Evolutionary conservation across 2,888 invertebrate genomes (phyloP).

Genomic region (Plebejus argus): DNA sequence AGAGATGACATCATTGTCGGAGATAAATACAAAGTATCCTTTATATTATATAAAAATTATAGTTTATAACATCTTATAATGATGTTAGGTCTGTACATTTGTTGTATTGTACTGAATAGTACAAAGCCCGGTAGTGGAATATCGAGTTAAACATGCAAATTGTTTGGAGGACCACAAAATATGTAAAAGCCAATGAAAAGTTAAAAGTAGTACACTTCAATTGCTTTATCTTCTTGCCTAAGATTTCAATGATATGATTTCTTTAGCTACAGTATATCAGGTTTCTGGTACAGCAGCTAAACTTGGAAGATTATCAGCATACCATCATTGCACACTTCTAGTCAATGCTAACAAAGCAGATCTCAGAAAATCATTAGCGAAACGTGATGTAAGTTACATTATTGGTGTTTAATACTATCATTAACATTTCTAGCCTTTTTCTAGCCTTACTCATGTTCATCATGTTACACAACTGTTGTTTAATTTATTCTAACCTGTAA

Average conservation of each 20-base stretch:
- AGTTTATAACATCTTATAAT: background rate
- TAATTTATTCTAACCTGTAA: background rate
- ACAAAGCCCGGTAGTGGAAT: too few species aligned
- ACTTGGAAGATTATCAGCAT: conserved; percentile 92
- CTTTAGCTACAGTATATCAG: conserved; percentile 71
- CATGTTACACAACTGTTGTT: background rate
- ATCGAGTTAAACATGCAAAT: too few species aligned
- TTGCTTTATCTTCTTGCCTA: background rate
- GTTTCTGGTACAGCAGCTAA: conserved; percentile 98
- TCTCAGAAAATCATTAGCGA: conserved; percentile 86
- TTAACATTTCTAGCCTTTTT: background rate
- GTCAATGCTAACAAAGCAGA: conserved; percentile 91
- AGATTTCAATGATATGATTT: conserved; percentile 38
- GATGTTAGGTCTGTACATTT: background rate
- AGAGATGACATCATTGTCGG: conserved; percentile 93
- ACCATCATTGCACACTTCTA: conserved; percentile 98
- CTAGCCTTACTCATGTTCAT: background rate
- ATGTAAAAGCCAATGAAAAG: too few species aligned
- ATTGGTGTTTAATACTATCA: background rate
- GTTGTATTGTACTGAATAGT: too few species aligned
- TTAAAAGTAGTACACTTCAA: background rate
- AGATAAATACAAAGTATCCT: conserved; percentile 87
- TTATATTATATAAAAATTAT: conserved; percentile 34
- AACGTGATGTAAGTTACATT: conserved; percentile 84
- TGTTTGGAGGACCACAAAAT: too few species aligned